Evolutionary conservation across 2,113 vertebrate genomes (phyloP), one percentile per base, ranked within the genome.

Genomic region (Istiophorus platypterus): DNA sequence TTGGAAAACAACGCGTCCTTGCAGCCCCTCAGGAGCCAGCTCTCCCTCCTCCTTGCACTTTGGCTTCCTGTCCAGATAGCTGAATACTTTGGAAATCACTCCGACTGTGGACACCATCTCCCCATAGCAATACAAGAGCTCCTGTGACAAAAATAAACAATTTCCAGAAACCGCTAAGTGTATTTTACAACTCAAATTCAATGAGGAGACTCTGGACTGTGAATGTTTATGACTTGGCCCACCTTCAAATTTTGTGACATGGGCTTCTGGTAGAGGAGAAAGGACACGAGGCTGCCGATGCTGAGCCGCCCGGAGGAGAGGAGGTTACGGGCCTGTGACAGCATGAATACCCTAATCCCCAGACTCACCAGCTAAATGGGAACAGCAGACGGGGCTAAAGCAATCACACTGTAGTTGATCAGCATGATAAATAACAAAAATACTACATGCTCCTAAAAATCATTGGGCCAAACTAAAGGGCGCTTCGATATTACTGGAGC

Each of bases 201-300:
- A 0, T 5, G 0, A 20, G 24, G 11, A 4, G 37, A 39, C 1
- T 14, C n/a, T 37, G 37, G 47, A 14, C 7, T 9, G 61, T 34
- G 11, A 41, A 14, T 34, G n/a, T 20, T 0, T 31, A 34, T 2
- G 6, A 5, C 0, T 27, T 7, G 1, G 29, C 93, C 92, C 78
- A 98, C 97, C 5, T 20, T 88, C 39, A 97, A 81, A 1, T 92
- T 63, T 0, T 0, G 0, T 1, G 92, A 77, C 72, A 96, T 94
- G 1, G 95, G 88, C 47, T 90, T 96, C 90, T 97, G 96, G 92
- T 96, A 98, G 7, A 99, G 71, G n/a, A 98, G 72, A 58, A 99
- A 98, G 49, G 97, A 94, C 22, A 98, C 72, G 0, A 99, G 93
- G 2, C 84, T 89, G 0, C 97, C 96, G 1, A 76, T 71, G 27